Evolutionary conservation across 2,888 invertebrate species (phyloP).

Genomic region (Pristionchus mayeri): DNA sequence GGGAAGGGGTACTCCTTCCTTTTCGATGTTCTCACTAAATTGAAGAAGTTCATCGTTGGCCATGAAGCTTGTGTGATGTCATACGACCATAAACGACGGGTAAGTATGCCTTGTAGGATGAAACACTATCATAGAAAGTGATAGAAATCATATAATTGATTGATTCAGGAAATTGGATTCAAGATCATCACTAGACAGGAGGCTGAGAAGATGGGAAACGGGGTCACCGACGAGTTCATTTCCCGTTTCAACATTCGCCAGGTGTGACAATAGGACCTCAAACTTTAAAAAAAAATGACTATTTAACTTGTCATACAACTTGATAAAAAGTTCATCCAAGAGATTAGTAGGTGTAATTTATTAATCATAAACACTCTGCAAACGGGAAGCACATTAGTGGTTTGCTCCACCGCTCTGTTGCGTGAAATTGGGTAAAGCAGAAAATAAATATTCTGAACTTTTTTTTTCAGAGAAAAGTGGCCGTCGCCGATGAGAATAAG

Average conservation of each 20-base stretch:
- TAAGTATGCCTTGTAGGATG: neutral
- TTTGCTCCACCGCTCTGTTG: too few species aligned
- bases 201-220: neutral
- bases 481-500: too few species aligned
- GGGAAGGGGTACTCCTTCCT: neutral
- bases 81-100: neutral
- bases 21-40: neutral
- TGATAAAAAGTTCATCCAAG: too few species aligned
- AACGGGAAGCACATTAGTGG: too few species aligned
- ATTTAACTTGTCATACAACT: too few species aligned
- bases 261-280: too few species aligned
- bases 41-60: neutral
- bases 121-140: neutral
- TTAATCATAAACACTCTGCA: too few species aligned
- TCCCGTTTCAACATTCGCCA: slow-evolving; percentile 3
- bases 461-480: too few species aligned
- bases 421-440: too few species aligned
- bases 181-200: neutral
- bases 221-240: neutral
- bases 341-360: too few species aligned
- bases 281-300: too few species aligned
- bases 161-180: neutral
- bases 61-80: neutral
- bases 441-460: too few species aligned
- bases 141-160: neutral